phyloP scores from a whole-genome alignment of 2,113 vertebrate genomes.

The Copsychus sechellarum region DNA sequence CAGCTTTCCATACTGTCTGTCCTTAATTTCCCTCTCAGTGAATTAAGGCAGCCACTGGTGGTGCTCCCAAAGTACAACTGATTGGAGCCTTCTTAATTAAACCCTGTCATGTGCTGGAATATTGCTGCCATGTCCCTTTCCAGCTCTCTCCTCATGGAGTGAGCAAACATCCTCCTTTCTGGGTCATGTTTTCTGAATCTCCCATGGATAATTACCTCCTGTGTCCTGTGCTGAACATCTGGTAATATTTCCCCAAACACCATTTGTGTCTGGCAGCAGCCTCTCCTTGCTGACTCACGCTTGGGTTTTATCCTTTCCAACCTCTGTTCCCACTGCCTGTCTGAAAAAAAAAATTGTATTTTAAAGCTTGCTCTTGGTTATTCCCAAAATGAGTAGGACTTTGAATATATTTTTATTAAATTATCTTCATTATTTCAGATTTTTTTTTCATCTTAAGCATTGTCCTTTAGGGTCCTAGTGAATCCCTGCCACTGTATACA shows the following conservation, averaged over 20 bases:
- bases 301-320: not conserved
- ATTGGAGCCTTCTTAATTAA: not conserved
- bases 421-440: not conserved
- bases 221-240: conserved; percentile 51
- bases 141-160: not conserved
- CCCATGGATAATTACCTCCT: conserved; percentile 21
- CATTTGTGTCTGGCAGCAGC: conserved; percentile 14
- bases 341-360: not conserved
- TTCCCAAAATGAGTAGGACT: not conserved
- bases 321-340: not conserved
- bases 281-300: not conserved
- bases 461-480: not conserved
- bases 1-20: not conserved
- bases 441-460: too few species aligned
- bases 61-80: not conserved
- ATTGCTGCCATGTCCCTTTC: not conserved
- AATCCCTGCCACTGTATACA: fast-evolving
- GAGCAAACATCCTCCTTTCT: not conserved
- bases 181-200: not conserved
- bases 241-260: not conserved
- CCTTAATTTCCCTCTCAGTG: not conserved
- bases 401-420: not conserved
- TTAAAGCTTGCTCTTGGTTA: not conserved
- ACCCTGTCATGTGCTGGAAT: not conserved
- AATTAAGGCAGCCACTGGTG: not conserved